phyloP scores from a whole-genome alignment of 2,888 invertebrate genomes.

The Drosophila acutilabella region DNA sequence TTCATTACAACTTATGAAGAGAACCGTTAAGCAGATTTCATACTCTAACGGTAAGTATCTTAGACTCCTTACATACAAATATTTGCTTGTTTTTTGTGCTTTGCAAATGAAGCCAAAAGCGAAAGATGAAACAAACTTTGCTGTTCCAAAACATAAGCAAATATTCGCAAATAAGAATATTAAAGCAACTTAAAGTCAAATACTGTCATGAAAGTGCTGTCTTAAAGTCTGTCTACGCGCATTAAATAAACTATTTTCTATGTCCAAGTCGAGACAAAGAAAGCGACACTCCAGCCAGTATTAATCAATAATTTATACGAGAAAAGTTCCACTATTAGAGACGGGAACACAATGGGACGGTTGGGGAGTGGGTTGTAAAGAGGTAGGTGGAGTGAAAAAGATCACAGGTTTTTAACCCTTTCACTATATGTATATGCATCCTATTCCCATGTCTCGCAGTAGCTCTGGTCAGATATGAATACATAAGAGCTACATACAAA shows the following conservation, averaged over 20 bases:
- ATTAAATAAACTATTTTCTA: slow-evolving; percentile 42
- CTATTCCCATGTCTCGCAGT: slow-evolving; percentile 16
- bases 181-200: slow-evolving; percentile 22
- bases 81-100: slow-evolving; percentile 21
- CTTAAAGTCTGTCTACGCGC: slow-evolving; percentile 31
- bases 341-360: not conserved
- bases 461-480: slow-evolving; percentile 47
- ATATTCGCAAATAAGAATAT: not conserved
- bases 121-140: slow-evolving; percentile 9
- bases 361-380: not conserved
- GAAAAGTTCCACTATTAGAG: slow-evolving; percentile 57
- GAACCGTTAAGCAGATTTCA: slow-evolving; percentile 31
- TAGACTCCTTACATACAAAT: slow-evolving; percentile 24
- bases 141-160: not conserved
- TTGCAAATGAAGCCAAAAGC: slow-evolving; percentile 11
- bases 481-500: slow-evolving; percentile 52
- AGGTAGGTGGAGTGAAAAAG: slow-evolving; percentile 33
- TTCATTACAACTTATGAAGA: slow-evolving; percentile 42
- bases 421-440: slow-evolving; percentile 68
- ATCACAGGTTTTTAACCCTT: slow-evolving; percentile 79
- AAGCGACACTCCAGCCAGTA: slow-evolving; percentile 48
- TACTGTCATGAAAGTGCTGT: not conserved
- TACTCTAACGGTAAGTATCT: slow-evolving; percentile 40
- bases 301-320: slow-evolving; percentile 74
- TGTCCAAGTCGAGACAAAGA: slow-evolving; percentile 29